phyloP scores from a whole-genome alignment of 2,888 invertebrate species.

The Autographa gamma region DNA sequence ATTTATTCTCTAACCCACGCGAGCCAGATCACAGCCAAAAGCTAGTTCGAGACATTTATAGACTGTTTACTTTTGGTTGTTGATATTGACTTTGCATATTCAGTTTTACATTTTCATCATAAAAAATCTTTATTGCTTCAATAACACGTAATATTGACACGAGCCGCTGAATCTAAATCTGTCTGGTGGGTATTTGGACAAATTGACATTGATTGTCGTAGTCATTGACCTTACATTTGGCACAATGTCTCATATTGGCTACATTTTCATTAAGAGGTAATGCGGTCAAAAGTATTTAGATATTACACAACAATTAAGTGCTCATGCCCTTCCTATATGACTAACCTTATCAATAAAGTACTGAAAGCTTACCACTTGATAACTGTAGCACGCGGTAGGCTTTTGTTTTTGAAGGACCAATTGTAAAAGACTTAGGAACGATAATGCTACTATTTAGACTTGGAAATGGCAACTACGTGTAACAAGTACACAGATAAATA shows the following conservation, averaged over 20 bases:
- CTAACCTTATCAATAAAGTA: neutral
- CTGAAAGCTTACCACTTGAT: neutral
- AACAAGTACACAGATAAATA: too few relatives aligned
- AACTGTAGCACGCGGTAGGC: neutral
- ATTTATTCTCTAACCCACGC: slow-evolving; percentile 39
- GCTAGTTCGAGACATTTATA: slow-evolving; percentile 43
- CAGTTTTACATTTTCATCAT: slow-evolving; percentile 8
- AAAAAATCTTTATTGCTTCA: slow-evolving; percentile 26
- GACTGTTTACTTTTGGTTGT: slow-evolving; percentile 35
- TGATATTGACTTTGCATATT: slow-evolving; percentile 32
- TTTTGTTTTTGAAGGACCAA: neutral
- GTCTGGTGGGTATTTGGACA: slow-evolving; percentile 52
- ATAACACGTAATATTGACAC: slow-evolving; percentile 34
- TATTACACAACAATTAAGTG: slow-evolving; percentile 22
- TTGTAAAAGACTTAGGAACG: too few relatives aligned
- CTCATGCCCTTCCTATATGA: slow-evolving; percentile 2
- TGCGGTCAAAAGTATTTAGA: slow-evolving; percentile 33
- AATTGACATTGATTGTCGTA: slow-evolving; percentile 67
- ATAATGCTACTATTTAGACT: too few relatives aligned
- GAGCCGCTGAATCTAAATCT: slow-evolving; percentile 49
- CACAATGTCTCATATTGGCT: slow-evolving; percentile 54
- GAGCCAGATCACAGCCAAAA: slow-evolving; percentile 36
- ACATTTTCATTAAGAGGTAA: slow-evolving; percentile 56
- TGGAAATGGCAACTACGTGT: too few relatives aligned
- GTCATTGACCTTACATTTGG: slow-evolving; percentile 67